phyloP scores from a whole-genome alignment of 2,888 invertebrate species.

The Temnothorax unifasciatus region DNA sequence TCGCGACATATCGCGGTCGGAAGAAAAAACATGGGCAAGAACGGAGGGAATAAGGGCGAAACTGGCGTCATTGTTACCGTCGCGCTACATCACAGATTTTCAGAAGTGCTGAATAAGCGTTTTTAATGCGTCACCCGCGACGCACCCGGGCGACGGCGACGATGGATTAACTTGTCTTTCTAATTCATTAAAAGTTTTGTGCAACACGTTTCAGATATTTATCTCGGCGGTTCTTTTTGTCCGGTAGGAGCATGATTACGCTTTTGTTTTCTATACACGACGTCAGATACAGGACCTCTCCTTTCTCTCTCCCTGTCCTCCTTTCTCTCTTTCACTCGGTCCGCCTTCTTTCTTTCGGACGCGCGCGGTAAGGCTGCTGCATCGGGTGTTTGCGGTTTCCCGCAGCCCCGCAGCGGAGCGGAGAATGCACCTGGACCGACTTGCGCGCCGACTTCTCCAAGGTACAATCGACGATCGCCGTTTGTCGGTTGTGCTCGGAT shows the following conservation, averaged over 20 bases:
- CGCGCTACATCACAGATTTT: neutral
- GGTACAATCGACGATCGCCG: slow-evolving; percentile 64
- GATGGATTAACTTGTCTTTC: slow-evolving; percentile 68
- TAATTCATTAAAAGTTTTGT: slow-evolving; percentile 79
- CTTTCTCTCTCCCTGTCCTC: neutral
- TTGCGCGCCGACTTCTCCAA: slow-evolving; percentile 63
- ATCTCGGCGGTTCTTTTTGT: slow-evolving; percentile 71
- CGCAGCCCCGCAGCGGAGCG: slow-evolving; percentile 46
- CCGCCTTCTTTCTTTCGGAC: slow-evolving; percentile 27
- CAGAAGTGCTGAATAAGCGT: slow-evolving; percentile 64
- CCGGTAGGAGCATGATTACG: slow-evolving; percentile 64
- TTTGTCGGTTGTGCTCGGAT: slow-evolving; percentile 62
- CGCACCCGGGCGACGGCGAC: slow-evolving; percentile 41
- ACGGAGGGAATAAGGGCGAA: neutral
- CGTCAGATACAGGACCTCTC: neutral
- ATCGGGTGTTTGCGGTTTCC: slow-evolving; percentile 53
- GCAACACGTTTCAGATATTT: slow-evolving; percentile 76
- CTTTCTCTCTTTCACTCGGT: slow-evolving; percentile 5
- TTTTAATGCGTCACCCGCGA: slow-evolving; percentile 35
- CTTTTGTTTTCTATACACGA: slow-evolving; percentile 66
- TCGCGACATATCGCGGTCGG: neutral
- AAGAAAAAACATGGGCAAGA: neutral
- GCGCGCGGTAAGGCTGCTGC: slow-evolving; percentile 15
- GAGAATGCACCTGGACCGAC: slow-evolving; percentile 53
- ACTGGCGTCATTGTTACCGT: neutral